phyloP scores from a whole-genome alignment of 2,888 invertebrate genomes.

The Dione juno region DNA sequence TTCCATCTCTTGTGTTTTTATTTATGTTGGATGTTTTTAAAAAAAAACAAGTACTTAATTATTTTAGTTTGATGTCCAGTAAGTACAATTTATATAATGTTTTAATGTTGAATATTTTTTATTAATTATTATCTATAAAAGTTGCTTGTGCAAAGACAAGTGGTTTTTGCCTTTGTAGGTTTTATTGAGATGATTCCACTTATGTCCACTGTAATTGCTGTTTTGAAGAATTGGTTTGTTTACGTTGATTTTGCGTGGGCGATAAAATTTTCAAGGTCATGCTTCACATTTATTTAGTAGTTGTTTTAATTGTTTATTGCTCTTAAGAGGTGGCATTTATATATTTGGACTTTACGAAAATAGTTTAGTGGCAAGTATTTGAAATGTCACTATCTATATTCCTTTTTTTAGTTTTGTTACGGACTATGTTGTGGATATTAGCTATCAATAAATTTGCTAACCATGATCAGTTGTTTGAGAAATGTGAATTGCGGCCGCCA shows the following conservation, averaged over 20 bases:
- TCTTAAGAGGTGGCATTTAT: conserved; percentile 20
- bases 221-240: conserved; percentile 36
- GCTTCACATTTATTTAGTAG: conserved; percentile 16
- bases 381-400: conserved; percentile 11
- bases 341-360: conserved; percentile 13
- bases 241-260: conserved; percentile 35
- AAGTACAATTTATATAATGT: not conserved
- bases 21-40: conserved; percentile 35
- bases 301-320: conserved; percentile 34
- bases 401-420: conserved; percentile 11
- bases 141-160: conserved; percentile 20
- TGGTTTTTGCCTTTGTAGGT: conserved; percentile 38
- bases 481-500: conserved; percentile 13
- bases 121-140: not conserved
- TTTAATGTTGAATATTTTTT: not conserved
- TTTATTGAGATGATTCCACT: conserved; percentile 34
- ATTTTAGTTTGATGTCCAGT: conserved; percentile 1
- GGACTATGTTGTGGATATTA: not conserved
- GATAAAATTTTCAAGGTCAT: conserved; percentile 35
- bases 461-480: not conserved
- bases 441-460: not conserved
- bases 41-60: conserved; percentile 28
- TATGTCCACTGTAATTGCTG: conserved; percentile 37
- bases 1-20: conserved; percentile 42
- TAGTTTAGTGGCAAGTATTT: conserved; percentile 18